Conservation (phyloP, 2,888 invertebrate species). For the Spicauda simplicius region DNA sequence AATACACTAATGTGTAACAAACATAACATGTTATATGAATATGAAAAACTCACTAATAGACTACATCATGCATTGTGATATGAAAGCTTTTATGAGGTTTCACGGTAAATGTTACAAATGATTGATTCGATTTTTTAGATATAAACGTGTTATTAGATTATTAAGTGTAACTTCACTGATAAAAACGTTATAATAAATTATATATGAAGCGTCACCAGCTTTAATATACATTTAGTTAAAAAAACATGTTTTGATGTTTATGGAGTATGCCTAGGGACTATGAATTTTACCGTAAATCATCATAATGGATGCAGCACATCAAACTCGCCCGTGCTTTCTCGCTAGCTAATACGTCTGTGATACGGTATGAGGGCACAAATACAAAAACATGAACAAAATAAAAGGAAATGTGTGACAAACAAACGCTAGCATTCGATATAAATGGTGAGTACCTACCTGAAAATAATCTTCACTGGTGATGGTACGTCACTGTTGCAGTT, state of each 20-base stretch:
- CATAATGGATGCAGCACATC: slow-evolving; percentile 18
- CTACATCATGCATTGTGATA: slow-evolving; percentile 17
- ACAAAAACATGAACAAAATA: slow-evolving; percentile 16
- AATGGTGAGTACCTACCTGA: slow-evolving; percentile 27
- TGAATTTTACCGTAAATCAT: slow-evolving; percentile 20
- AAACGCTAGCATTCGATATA: slow-evolving; percentile 22
- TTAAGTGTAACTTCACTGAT: too few relatives aligned
- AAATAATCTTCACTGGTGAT: slow-evolving; percentile 14
- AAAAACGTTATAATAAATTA: too few relatives aligned
- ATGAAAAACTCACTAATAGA: slow-evolving; percentile 2
- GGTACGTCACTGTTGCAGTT: background rate
- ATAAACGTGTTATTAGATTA: too few relatives aligned
- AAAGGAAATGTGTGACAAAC: slow-evolving; percentile 1
- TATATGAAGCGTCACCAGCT: background rate
- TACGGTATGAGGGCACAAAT: slow-evolving; percentile 13
- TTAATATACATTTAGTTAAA: too few relatives aligned
- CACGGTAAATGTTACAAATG: slow-evolving; percentile 13
- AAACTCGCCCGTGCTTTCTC: slow-evolving; percentile 20
- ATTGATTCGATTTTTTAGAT: too few relatives aligned
- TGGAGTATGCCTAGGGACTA: background rate
- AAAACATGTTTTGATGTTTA: background rate
- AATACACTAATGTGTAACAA: background rate
- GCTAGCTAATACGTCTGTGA: slow-evolving; percentile 16
- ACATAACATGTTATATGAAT: background rate
- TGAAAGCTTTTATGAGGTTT: slow-evolving; percentile 15